A percentile compares a stretch with the other conserved stretches of the same genome.
Conservation (phyloP, 2,113 vertebrate species). For the Cephalopterus ornatus region DNA sequence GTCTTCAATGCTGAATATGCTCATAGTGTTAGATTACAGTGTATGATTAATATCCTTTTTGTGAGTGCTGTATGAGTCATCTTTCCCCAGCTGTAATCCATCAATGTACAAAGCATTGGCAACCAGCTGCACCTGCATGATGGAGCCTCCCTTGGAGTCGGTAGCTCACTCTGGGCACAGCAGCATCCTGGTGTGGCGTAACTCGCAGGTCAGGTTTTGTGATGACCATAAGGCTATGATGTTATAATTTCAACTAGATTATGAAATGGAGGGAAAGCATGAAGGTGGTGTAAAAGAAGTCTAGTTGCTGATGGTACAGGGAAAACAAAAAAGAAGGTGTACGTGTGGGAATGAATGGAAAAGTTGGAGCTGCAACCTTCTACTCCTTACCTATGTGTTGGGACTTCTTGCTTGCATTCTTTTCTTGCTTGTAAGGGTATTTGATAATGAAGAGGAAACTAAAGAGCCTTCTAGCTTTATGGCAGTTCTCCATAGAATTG, state of each 20-base stretch:
- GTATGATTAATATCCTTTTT: neutral
- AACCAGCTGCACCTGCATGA: neutral
- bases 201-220: neutral
- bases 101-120: neutral
- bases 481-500: neutral
- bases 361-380: neutral
- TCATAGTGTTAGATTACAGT: neutral
- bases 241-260: neutral
- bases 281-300: neutral
- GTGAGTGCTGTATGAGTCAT: neutral
- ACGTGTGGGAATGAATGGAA: neutral
- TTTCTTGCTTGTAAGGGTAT: neutral
- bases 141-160: neutral
- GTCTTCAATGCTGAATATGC: neutral
- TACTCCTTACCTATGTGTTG: neutral
- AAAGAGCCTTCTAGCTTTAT: neutral
- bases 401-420: fast-evolving
- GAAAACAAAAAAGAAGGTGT: neutral
- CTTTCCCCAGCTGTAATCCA: neutral
- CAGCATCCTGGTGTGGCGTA: neutral
- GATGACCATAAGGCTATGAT: neutral
- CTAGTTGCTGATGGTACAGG: neutral
- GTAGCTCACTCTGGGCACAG: neutral
- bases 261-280: neutral
- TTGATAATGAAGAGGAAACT: neutral